Percentiles rank a stretch among this genome's conserved stretches.
Conservation (phyloP, 2,797 vertebrate species). For the Rachycentron canadum region DNA sequence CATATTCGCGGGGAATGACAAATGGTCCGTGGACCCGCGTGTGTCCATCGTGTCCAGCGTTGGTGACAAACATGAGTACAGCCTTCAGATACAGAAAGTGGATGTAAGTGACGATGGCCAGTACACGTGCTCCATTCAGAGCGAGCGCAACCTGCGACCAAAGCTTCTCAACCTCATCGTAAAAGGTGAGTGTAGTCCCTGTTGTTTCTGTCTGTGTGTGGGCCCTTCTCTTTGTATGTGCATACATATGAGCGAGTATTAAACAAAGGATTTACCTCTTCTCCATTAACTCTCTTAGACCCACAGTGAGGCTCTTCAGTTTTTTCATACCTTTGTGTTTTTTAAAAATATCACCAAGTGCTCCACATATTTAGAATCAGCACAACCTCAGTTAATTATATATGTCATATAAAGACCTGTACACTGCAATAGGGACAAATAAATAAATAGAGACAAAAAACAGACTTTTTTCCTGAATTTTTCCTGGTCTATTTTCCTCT, state of each 20-base stretch:
- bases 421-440: too few species aligned
- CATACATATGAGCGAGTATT: background rate
- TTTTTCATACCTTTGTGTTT: too few species aligned
- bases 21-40: conserved; percentile 97
- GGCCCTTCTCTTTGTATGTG: background rate
- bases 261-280: background rate
- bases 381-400: too few species aligned
- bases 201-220: background rate
- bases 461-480: too few species aligned
- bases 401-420: too few species aligned
- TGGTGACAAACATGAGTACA: conserved; percentile 95
- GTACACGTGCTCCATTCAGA: conserved; percentile 98
- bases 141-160: conserved; percentile 91
- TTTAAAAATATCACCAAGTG: too few species aligned
- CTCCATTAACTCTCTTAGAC: background rate
- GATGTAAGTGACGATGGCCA: conserved; percentile 95
- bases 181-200: conserved; percentile 87
- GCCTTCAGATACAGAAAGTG: conserved; percentile 98
- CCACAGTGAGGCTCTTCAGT: too few species aligned
- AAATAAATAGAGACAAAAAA: too few species aligned
- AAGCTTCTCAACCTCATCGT: conserved; percentile 96
- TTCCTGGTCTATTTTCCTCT: too few species aligned
- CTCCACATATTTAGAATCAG: too few species aligned
- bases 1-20: conserved; percentile 96
- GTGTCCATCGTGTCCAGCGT: conserved; percentile 93